phyloP scores from a whole-genome alignment of 2,888 invertebrate genomes.

The Cataglyphis rosenhaueri region DNA sequence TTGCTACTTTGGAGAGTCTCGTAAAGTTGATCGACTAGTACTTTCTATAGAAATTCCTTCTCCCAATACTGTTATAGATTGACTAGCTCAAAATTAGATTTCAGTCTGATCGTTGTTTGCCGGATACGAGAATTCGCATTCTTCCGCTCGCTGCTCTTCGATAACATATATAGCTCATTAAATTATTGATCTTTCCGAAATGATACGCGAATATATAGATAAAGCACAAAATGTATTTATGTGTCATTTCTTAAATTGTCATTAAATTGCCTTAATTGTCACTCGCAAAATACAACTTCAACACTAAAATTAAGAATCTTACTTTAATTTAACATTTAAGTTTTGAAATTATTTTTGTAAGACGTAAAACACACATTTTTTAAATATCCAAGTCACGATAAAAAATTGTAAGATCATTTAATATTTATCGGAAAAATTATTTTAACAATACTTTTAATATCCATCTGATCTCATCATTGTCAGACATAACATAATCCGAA shows the following conservation, averaged over 20 bases:
- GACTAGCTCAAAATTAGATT: conserved; percentile 72
- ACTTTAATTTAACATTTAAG: no score
- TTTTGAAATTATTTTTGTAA: no score
- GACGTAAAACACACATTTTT: no score
- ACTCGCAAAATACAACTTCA: neutral
- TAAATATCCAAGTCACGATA: neutral
- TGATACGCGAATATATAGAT: neutral
- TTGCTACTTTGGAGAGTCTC: conserved; percentile 29
- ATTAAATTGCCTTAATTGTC: neutral
- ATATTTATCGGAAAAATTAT: neutral
- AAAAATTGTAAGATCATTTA: neutral
- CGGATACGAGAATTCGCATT: conserved; percentile 67
- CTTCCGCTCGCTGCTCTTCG: conserved; percentile 24
- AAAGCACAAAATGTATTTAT: neutral
- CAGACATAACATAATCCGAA: neutral
- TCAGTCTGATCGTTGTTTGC: conserved; percentile 61
- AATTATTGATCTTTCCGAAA: neutral
- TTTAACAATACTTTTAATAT: neutral
- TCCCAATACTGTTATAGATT: conserved; percentile 66
- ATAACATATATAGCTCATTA: neutral
- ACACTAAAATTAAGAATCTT: neutral
- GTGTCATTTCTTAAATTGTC: neutral
- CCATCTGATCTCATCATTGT: neutral
- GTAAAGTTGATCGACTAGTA: conserved; percentile 74
- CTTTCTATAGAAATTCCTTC: conserved; percentile 71